phyloP scores from a whole-genome alignment of 1,140 invertebrate genomes.

The Aleiodes sp. region DNA sequence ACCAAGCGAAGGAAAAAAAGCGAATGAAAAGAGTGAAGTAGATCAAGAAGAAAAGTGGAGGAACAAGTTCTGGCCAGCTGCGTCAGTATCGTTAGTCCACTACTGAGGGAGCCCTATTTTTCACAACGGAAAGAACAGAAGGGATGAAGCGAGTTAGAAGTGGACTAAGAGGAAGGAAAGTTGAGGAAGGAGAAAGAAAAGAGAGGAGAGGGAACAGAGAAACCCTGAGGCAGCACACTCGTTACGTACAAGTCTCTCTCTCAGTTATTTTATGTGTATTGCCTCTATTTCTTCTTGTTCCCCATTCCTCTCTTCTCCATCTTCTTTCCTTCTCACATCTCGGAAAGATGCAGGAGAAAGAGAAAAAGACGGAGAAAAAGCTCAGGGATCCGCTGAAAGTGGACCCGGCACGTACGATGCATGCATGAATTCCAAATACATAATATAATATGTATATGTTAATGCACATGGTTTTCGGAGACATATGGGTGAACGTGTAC shows the following conservation, averaged over 20 bases:
- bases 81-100: conserved; percentile 25
- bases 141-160: background rate
- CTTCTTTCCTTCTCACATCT: background rate
- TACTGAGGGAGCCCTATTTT: conserved; percentile 14
- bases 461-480: background rate
- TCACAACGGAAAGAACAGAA: background rate
- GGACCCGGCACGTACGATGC: conserved; percentile 26
- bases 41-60: background rate
- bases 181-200: background rate
- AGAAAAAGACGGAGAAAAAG: background rate
- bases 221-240: background rate
- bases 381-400: background rate
- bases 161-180: conserved; percentile 6
- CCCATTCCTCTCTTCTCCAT: background rate
- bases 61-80: conserved; percentile 19
- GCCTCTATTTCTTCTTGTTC: background rate
- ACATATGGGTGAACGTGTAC: background rate
- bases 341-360: too few species aligned
- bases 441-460: conserved; percentile 17
- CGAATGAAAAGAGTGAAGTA: conserved; percentile 1
- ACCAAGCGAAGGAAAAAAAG: background rate
- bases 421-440: conserved; percentile 29
- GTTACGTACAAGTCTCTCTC: conserved; percentile 4
- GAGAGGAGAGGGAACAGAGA: background rate
- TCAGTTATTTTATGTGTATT: conserved; percentile 10